Evolutionary conservation across 2,113 vertebrate genomes (phyloP), one percentile per base, ranked within the genome.

Genomic region (Ptilonorhynchus violaceus): DNA sequence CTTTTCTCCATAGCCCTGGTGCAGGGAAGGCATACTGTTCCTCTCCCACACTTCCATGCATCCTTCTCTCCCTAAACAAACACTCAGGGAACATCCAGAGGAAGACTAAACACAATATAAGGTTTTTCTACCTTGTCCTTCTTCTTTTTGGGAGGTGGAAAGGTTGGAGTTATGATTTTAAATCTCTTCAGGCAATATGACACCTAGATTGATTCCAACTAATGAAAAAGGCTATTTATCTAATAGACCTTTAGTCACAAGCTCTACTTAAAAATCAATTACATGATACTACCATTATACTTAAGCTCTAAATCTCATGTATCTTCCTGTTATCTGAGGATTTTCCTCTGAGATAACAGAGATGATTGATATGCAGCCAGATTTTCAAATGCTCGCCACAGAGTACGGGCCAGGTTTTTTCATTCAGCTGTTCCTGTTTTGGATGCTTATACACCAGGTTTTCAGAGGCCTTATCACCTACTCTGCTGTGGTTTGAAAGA

Each of bases 261-360:
- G 47, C 47, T 74, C 60, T 91, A 87, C 88, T 96, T 96, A 92
- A 95, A 95, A 96, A 96, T 92, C 93, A 96, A 89, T 94, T 93
- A 86, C 31, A n/a, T 67, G 91, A 94, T 85, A 91, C 77, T 90
- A 89, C 66, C 89, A 70, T 85, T 96, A 89, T 13, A 91, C 91
- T 68, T 95, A 93, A 96, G 88, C 92, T 86, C 85, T 92, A 95
- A 96, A 95, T 94, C 93, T 93, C 86, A 35, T 85, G 60, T 85
- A 87, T 93, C 90, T 95, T 92, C 84, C 76, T 95, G 91, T 96
- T 96, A 94, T 78, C 91, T 92, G 88, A 93, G 91, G 93, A 96
- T 97, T 96, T 96, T 72, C 66, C 76, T 94, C 72, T 75, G 79
- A 78, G 86, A 86, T 93, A 93, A 93, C 79, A 91, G 82, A 95